Evolutionary conservation across 2,113 vertebrate genomes (phyloP).

Genomic region (Gallinago undulata): DNA sequence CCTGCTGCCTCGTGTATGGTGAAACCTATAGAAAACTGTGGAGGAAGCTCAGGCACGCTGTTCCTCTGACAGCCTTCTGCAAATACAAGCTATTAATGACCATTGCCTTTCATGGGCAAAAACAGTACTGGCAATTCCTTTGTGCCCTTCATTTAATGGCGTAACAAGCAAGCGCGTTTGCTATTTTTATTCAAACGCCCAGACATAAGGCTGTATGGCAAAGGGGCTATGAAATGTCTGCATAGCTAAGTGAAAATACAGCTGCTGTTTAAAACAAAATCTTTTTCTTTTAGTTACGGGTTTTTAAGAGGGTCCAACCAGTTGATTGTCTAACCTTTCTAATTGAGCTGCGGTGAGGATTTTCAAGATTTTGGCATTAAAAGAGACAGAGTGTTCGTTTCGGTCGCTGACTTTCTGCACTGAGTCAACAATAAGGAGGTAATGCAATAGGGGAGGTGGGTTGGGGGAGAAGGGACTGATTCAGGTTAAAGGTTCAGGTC

Average conservation of each 20-base stretch:
- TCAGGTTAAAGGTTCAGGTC: background rate
- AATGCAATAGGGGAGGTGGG: background rate
- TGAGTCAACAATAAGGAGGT: background rate
- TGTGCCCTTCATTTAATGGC: conserved; percentile 32
- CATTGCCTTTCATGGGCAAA: conserved; percentile 41
- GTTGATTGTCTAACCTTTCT: background rate
- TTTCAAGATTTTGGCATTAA: background rate
- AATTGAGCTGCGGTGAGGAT: background rate
- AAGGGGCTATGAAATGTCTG: conserved; percentile 16
- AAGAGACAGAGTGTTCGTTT: conserved; percentile 13
- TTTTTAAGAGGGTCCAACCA: background rate
- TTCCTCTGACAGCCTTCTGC: conserved; percentile 18
- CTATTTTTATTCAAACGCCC: conserved; percentile 33
- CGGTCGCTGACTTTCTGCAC: conserved; percentile 13
- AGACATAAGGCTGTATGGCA: background rate
- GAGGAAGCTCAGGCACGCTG: background rate
- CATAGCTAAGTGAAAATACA: conserved; percentile 12
- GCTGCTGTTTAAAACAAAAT: background rate
- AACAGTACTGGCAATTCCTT: conserved; percentile 13
- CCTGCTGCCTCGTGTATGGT: background rate
- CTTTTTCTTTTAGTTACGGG: background rate
- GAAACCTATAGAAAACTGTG: background rate
- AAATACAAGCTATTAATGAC: conserved; percentile 31
- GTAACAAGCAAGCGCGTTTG: background rate
- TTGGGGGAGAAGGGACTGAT: background rate